A percentile compares a stretch with the other conserved stretches of the same genome.
Evolutionary conservation across 2,113 vertebrate species (phyloP).

Genomic region (Chrysochloris asiatica): DNA sequence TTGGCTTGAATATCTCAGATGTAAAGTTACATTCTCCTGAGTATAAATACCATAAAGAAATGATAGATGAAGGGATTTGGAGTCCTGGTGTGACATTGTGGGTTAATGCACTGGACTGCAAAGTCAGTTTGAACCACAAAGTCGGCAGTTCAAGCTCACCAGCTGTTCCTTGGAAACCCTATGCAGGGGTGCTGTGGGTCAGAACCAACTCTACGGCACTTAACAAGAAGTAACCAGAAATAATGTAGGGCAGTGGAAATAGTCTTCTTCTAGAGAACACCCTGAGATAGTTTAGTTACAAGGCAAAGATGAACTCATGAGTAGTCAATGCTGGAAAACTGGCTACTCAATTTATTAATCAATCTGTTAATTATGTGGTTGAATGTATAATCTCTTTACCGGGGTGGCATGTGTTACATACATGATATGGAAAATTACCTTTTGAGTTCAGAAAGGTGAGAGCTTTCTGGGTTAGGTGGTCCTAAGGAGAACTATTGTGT

Average conservation of each 20-base stretch:
- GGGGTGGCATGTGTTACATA: background rate
- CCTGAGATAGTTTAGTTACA: background rate
- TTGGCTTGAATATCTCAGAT: conserved; percentile 3
- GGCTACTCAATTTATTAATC: background rate
- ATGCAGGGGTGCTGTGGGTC: too few relatives aligned
- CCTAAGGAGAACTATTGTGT: too few relatives aligned
- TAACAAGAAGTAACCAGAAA: too few relatives aligned
- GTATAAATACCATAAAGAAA: background rate
- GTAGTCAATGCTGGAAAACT: background rate
- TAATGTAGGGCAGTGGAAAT: background rate
- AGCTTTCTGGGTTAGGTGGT: background rate
- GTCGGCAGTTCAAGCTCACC: too few relatives aligned
- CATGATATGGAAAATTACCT: background rate
- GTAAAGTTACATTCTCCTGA: background rate
- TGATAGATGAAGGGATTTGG: background rate
- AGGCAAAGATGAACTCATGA: background rate
- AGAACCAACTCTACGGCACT: too few relatives aligned
- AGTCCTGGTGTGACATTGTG: too few relatives aligned
- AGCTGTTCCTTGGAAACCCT: too few relatives aligned
- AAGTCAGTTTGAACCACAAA: too few relatives aligned
- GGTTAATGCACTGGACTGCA: too few relatives aligned
- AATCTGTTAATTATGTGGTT: background rate
- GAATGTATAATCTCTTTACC: background rate
- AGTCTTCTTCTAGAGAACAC: background rate
- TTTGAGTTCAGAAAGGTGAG: background rate